These are phyloP conservation scores for Mesitornis unicolor DNA, from an alignment of 2,113 vertebrate genomes.

Conservation along the genomic window DNA sequence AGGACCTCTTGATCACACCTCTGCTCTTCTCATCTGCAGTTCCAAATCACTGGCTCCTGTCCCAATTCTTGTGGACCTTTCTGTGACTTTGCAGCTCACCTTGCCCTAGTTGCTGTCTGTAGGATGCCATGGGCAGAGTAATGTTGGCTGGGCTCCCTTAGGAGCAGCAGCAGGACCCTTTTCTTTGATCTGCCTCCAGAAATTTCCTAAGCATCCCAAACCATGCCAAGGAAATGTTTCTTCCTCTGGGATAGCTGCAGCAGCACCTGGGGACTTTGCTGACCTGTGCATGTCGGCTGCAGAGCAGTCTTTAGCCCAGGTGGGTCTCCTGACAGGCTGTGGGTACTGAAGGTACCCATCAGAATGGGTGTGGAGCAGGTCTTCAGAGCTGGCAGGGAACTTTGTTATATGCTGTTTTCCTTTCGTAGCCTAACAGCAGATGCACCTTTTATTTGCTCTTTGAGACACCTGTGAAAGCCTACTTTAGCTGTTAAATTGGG, in stretches of 20 bases:
- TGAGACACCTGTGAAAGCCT: neutral
- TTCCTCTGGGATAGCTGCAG: neutral
- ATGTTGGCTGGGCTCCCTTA: neutral
- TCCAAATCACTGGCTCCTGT: neutral
- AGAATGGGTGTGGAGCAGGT: neutral
- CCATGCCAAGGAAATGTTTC: neutral
- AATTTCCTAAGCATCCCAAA: neutral
- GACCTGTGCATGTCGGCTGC: fast-evolving
- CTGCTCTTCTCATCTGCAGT: neutral
- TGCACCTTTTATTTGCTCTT: neutral
- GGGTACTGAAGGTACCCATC: neutral
- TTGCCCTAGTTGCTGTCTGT: neutral
- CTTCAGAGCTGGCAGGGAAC: neutral
- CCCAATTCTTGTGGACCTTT: neutral
- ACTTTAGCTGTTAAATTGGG: neutral
- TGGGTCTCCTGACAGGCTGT: neutral
- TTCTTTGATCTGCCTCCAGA: neutral
- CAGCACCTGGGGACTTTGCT: neutral
- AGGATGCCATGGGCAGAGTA: neutral
- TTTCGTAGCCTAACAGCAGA: neutral
- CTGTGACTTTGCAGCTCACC: conserved; percentile 15
- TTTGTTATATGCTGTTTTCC: neutral
- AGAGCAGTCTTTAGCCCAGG: neutral
- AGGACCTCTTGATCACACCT: neutral
- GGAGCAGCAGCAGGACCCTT: neutral